Percentiles rank a stretch among this genome's conserved stretches.
Conservation (phyloP, 2,888 invertebrate species). For the Helobdella robusta region DNA sequence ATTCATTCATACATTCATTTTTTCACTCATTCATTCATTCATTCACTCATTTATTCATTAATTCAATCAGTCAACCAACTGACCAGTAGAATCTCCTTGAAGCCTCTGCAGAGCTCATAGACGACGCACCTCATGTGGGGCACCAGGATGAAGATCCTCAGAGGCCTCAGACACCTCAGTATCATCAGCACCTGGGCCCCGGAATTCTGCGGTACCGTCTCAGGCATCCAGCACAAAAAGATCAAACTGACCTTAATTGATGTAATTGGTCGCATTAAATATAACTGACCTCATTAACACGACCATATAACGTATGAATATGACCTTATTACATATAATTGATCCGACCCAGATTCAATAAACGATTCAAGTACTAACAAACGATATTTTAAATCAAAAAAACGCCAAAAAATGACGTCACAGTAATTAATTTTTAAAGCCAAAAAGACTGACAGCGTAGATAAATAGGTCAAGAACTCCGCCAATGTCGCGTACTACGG, state of each 20-base stretch:
- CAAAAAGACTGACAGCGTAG: conserved; percentile 65
- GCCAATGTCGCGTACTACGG: conserved; percentile 92
- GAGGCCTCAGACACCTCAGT: conserved; percentile 83
- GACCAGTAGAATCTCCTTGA: conserved; percentile 94
- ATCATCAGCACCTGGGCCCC: conserved; percentile 91
- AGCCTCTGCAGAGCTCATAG: conserved; percentile 91
- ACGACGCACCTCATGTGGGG: conserved; percentile 95
- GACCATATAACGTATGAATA: too few relatives aligned
- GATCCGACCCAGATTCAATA: too few relatives aligned
- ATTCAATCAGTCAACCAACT: conserved; percentile 34
- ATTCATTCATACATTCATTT: neutral
- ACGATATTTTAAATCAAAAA: too few relatives aligned
- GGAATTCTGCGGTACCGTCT: conserved; percentile 77
- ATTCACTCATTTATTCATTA: neutral
- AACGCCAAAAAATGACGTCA: too few relatives aligned
- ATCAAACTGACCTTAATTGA: conserved; percentile 72
- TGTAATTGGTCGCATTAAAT: too few relatives aligned
- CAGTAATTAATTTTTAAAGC: too few relatives aligned
- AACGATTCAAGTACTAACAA: too few relatives aligned
- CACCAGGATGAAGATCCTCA: conserved; percentile 91
- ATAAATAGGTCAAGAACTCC: conserved; percentile 94
- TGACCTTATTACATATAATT: too few relatives aligned
- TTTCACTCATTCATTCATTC: neutral
- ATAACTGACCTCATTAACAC: too few relatives aligned
- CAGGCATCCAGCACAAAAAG: conserved; percentile 93